Conservation (phyloP, 1,140 invertebrate genomes). For the Musca vetustissima region DNA sequence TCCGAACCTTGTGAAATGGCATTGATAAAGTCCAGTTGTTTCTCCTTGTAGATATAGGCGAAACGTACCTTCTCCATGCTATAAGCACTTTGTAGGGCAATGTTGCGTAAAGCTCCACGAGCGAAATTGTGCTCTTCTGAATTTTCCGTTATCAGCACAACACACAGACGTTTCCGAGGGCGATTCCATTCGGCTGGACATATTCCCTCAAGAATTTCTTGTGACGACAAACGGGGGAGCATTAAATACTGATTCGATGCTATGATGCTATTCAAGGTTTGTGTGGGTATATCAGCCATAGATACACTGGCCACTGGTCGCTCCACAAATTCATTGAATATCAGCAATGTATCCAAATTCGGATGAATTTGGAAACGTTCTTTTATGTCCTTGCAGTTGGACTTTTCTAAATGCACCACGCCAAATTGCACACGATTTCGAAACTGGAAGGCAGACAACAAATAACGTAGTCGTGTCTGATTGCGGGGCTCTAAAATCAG, state of each 20-base stretch:
- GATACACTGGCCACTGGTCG: conserved; percentile 83
- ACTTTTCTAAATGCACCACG: conserved; percentile 64
- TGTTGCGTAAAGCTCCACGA: conserved; percentile 65
- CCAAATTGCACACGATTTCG: conserved; percentile 85
- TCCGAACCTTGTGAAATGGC: conserved; percentile 56
- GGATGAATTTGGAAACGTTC: conserved; percentile 72
- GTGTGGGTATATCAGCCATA: conserved; percentile 83
- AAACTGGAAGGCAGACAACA: conserved; percentile 86
- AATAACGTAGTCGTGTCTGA: conserved; percentile 77
- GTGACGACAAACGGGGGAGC: conserved; percentile 87
- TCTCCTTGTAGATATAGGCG: conserved; percentile 69
- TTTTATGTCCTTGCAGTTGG: conserved; percentile 64
- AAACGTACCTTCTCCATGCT: conserved; percentile 76
- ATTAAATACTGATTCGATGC: conserved; percentile 85
- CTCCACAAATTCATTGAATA: conserved; percentile 87
- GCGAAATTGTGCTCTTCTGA: conserved; percentile 63
- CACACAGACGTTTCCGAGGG: conserved; percentile 82
- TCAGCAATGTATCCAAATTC: conserved; percentile 80
- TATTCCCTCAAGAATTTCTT: conserved; percentile 67
- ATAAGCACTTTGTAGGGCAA: conserved; percentile 66
- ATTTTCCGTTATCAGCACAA: conserved; percentile 80
- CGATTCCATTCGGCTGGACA: conserved; percentile 85
- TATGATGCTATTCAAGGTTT: conserved; percentile 86
- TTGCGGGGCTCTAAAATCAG: conserved; percentile 82
- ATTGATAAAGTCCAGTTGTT: conserved; percentile 49